Conservation (phyloP, 2,113 vertebrate species). For the Ictalurus furcatus region DNA sequence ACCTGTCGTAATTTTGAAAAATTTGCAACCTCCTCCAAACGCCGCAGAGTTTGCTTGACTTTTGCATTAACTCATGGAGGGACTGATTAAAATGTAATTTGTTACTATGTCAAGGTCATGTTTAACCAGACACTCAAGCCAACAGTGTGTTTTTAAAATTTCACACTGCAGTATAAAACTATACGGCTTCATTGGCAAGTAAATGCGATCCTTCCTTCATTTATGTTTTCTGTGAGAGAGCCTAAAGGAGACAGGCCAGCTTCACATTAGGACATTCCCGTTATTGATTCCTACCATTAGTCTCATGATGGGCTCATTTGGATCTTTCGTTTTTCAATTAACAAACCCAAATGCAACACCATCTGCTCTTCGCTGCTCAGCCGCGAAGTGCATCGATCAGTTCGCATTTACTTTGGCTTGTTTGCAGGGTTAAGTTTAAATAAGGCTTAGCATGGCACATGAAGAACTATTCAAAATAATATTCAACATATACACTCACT, state of each 20-base stretch:
- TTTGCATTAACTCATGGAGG: too few relatives aligned
- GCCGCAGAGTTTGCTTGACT: too few relatives aligned
- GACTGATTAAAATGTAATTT: too few relatives aligned
- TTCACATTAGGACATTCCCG: slow-evolving; percentile 39
- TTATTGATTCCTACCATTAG: slow-evolving; percentile 53
- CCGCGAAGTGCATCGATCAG: slow-evolving; percentile 29
- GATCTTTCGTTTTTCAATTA: slow-evolving; percentile 53
- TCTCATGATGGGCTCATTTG: slow-evolving; percentile 47
- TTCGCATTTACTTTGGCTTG: slow-evolving; percentile 19
- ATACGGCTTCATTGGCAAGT: background rate
- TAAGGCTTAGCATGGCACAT: background rate
- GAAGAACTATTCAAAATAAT: background rate
- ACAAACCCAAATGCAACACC: slow-evolving; percentile 41
- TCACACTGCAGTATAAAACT: background rate
- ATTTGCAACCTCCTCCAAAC: too few relatives aligned
- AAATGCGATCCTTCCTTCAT: background rate
- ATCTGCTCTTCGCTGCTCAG: slow-evolving; percentile 36
- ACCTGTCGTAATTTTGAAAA: too few relatives aligned
- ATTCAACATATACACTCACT: background rate
- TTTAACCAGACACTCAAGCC: background rate
- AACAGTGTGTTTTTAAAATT: background rate
- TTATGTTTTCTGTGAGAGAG: slow-evolving; percentile 17
- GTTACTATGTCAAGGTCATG: background rate
- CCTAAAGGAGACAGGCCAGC: slow-evolving; percentile 21
- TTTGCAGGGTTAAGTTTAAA: background rate